Conservation (phyloP, 1,140 invertebrate species). For the Cyphomyrmex costatus region DNA sequence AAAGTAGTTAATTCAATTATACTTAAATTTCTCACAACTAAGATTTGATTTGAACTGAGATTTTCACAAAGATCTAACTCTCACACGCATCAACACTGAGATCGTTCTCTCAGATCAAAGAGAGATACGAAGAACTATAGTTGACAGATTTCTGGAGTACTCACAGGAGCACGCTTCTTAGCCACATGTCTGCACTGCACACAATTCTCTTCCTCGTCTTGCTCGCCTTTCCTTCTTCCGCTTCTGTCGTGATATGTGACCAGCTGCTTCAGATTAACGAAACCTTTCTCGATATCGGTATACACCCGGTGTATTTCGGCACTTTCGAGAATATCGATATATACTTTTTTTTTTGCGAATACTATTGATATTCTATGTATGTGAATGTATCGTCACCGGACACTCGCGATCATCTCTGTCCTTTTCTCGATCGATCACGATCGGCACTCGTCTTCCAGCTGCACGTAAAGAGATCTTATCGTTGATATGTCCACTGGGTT, state of each 20-base stretch:
- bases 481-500: constrained; percentile 17
- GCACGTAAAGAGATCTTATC: constrained; percentile 7
- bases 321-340: constrained; percentile 59
- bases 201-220: constrained; percentile 73
- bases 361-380: constrained; percentile 33
- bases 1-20: neutral
- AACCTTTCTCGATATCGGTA: neutral
- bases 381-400: constrained; percentile 76
- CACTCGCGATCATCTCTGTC: constrained; percentile 79
- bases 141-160: constrained; percentile 71
- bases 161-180: constrained; percentile 82
- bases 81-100: constrained; percentile 17
- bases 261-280: constrained; percentile 32
- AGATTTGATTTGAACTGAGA: neutral
- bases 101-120: constrained; percentile 1
- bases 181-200: constrained; percentile 84
- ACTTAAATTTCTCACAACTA: constrained; percentile 1
- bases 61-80: neutral
- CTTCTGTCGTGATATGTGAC: constrained; percentile 22
- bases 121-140: neutral
- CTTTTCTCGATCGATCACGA: constrained; percentile 66
- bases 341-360: constrained; percentile 50
- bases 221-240: constrained; percentile 66
- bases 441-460: constrained; percentile 66
- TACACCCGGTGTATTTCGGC: constrained; percentile 29